These are phyloP conservation scores for Amphiprion percula DNA, from an alignment of 2,113 vertebrate species.

Conservation along the genomic window DNA sequence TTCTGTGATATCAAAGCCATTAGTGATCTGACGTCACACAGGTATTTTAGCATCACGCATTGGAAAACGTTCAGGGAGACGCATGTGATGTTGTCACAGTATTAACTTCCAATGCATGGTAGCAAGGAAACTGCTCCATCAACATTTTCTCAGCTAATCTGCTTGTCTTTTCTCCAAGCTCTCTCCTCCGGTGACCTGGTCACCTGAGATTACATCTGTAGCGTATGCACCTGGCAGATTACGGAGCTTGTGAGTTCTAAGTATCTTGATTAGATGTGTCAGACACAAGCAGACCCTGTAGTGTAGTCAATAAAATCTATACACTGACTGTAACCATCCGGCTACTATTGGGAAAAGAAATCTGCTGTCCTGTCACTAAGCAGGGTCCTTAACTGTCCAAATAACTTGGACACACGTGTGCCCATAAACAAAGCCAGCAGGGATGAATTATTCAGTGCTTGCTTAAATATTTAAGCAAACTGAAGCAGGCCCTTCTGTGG, in stretches of 20 bases:
- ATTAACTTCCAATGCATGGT: constrained; percentile 61
- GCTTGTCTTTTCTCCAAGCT: constrained; percentile 60
- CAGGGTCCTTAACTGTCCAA: constrained; percentile 1
- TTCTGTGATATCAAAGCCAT: constrained; percentile 1
- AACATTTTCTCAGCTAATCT: constrained; percentile 78
- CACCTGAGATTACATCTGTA: constrained; percentile 72
- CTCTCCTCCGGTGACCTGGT: constrained; percentile 64
- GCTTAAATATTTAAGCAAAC: constrained; percentile 81
- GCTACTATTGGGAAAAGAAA: not conserved
- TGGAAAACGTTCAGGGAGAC: constrained; percentile 48
- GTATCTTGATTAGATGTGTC: constrained; percentile 53
- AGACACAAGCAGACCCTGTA: constrained; percentile 26
- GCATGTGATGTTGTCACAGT: constrained; percentile 37
- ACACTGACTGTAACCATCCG: not conserved
- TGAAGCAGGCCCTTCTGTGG: constrained; percentile 26
- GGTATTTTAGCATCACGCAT: constrained; percentile 32
- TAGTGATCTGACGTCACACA: constrained; percentile 58
- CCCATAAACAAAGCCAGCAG: constrained; percentile 49
- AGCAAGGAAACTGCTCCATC: constrained; percentile 62
- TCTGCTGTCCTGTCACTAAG: not conserved
- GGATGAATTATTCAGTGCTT: constrained; percentile 80
- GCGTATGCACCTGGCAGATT: constrained; percentile 56
- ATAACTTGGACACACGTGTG: constrained; percentile 23
- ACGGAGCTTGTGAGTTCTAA: constrained; percentile 37
- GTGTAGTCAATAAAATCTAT: constrained; percentile 26